A percentile compares a stretch with the other conserved stretches of the same genome.
Conservation (phyloP, 2,888 invertebrate species). For the Anorthoa munda region DNA sequence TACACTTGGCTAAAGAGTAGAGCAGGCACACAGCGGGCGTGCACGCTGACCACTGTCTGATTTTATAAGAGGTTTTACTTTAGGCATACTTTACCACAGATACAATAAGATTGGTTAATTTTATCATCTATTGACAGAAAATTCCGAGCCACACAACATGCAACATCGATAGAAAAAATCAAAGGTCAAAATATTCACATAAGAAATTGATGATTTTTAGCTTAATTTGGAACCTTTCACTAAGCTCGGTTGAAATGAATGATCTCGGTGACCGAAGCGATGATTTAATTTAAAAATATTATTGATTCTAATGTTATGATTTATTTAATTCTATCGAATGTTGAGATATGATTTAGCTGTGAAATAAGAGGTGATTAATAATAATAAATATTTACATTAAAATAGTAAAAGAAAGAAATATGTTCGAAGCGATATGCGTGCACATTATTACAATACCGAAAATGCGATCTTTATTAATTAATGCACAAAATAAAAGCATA, state of each 20-base stretch:
- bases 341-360: slow-evolving; percentile 47
- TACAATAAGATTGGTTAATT: neutral
- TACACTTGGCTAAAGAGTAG: neutral
- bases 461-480: slow-evolving; percentile 22
- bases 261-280: slow-evolving; percentile 53
- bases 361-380: slow-evolving; percentile 51
- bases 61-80: neutral
- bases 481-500: slow-evolving; percentile 52
- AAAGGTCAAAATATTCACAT: slow-evolving; percentile 46
- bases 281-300: slow-evolving; percentile 32
- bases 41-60: neutral
- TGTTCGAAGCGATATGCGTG: slow-evolving; percentile 59
- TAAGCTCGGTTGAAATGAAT: slow-evolving; percentile 50
- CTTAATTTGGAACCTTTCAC: slow-evolving; percentile 17
- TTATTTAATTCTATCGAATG: slow-evolving; percentile 55
- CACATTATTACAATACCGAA: slow-evolving; percentile 40
- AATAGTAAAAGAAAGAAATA: slow-evolving; percentile 30
- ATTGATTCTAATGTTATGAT: slow-evolving; percentile 37
- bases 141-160: slow-evolving; percentile 61
- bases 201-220: slow-evolving; percentile 31
- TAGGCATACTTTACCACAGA: no score
- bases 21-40: neutral
- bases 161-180: slow-evolving; percentile 62
- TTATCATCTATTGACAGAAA: slow-evolving; percentile 43
- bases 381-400: slow-evolving; percentile 14